Evolutionary conservation across 2,888 invertebrate genomes (phyloP), one percentile per base, ranked within the genome.

Genomic region (Drosophila percnosoma): DNA sequence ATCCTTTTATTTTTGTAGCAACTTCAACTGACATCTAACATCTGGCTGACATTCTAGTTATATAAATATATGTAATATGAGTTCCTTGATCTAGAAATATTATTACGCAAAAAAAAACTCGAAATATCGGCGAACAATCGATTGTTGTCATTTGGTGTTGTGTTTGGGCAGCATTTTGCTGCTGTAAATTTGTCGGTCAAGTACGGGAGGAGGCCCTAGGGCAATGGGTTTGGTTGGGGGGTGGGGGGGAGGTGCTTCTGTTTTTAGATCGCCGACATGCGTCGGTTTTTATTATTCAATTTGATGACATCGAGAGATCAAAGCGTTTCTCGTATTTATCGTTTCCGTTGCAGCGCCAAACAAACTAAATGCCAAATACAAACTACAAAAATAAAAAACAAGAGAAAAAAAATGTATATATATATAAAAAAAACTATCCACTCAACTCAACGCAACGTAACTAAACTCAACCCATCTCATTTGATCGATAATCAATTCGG

Each of bases 401-500:
- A 49, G 48, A 38, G 31, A 24, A 18, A 21, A 34, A 45, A 34
- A 40, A 40, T 38, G 29, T 53, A 53, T 27, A 54, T 21, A 49
- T 38, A 6, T 27, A 27, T 27, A 27, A 33, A 11, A 40, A 29
- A 53, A 54, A 61, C 51, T 61, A 54, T 54, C 53, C 57, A 40
- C n/a, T 36, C 57, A 53, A 42, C 27, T 66, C 18, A 38, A 42
- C 15, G 10, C n/a, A 45, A 21, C 34, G 13, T 8, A 53, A 34
- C 61, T 31, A 36, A 59, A 33, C 58, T 38, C 27, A 53, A 60
- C 60, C 60, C 29, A 60, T 61, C 68, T 59, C 54, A 45, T 40
- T 70, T 75, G 82, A 84, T 85, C 83, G 87, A 87, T 84, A 60
- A 87, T 81, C 83, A 84, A 83, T 61, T 59, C 66, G 18, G 29